phyloP scores from a whole-genome alignment of 2,888 invertebrate species.

The Pilophorus perplexus region DNA sequence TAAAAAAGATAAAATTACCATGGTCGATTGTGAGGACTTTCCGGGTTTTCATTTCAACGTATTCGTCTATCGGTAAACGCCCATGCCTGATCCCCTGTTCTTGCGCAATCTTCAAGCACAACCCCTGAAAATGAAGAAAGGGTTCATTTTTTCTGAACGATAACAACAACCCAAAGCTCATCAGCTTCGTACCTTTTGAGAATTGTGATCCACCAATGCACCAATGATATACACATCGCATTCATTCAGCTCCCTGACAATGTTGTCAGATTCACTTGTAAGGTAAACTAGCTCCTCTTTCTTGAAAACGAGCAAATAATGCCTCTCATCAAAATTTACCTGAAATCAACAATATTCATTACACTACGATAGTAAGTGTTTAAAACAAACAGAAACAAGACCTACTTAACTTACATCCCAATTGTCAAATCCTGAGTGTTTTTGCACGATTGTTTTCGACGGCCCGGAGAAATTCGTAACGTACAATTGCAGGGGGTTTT shows the following conservation, averaged over 20 bases:
- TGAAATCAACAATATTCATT: slow-evolving; percentile 51
- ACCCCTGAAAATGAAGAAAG: slow-evolving; percentile 67
- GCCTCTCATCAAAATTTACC: slow-evolving; percentile 67
- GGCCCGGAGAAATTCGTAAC: slow-evolving; percentile 76
- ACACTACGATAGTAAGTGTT: slow-evolving; percentile 7
- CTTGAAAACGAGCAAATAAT: slow-evolving; percentile 69
- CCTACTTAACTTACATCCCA: slow-evolving; percentile 74
- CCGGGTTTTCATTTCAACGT: slow-evolving; percentile 85
- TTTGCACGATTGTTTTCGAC: slow-evolving; percentile 69
- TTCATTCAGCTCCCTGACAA: slow-evolving; percentile 70
- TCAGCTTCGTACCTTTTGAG: slow-evolving; percentile 81
- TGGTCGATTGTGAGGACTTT: slow-evolving; percentile 95
- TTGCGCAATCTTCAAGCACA: slow-evolving; percentile 77
- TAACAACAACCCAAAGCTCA: not conserved
- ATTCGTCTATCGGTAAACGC: slow-evolving; percentile 83
- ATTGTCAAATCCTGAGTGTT: slow-evolving; percentile 82
- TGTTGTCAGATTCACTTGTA: slow-evolving; percentile 89
- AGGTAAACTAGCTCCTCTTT: slow-evolving; percentile 83
- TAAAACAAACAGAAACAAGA: not conserved
- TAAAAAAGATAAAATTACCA: no score
- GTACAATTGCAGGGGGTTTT: slow-evolving; percentile 76
- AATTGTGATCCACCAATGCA: slow-evolving; percentile 95
- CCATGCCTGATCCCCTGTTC: slow-evolving; percentile 77
- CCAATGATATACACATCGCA: slow-evolving; percentile 90
- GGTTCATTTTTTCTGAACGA: slow-evolving; percentile 7